These are phyloP conservation scores for Archocentrus centrarchus DNA, from an alignment of 2,113 vertebrate genomes.

Conservation along the genomic window DNA sequence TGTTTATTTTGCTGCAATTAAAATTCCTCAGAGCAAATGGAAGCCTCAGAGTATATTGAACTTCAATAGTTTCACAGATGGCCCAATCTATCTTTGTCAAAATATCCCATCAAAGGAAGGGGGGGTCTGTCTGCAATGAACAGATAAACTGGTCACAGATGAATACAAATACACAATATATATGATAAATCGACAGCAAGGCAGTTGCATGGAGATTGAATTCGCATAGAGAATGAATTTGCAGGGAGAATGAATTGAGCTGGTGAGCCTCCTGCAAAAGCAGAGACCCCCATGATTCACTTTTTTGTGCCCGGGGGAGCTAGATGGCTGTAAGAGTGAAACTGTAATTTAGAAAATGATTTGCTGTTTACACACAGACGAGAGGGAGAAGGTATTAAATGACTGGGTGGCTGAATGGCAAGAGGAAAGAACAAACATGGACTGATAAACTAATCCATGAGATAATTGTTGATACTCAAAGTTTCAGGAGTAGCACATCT, in stretches of 20 bases:
- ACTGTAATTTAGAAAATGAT: conserved; percentile 65
- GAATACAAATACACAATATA: conserved; percentile 77
- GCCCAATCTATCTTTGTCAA: conserved; percentile 76
- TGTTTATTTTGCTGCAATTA: conserved; percentile 72
- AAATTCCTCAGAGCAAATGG: conserved; percentile 73
- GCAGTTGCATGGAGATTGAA: conserved; percentile 66
- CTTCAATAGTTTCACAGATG: conserved; percentile 76
- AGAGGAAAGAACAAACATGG: neutral
- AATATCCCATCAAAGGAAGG: conserved; percentile 60
- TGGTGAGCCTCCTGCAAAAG: conserved; percentile 40
- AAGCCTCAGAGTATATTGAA: conserved; percentile 73
- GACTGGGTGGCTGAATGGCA: conserved; percentile 14
- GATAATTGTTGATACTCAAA: conserved; percentile 6
- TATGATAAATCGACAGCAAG: conserved; percentile 63
- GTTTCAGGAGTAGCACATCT: neutral
- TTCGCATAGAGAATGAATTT: conserved; percentile 59
- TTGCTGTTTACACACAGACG: conserved; percentile 48
- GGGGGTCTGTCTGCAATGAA: conserved; percentile 59
- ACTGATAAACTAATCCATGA: conserved; percentile 23
- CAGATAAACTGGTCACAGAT: conserved; percentile 76
- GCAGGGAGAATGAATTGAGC: conserved; percentile 52
- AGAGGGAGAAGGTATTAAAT: conserved; percentile 11
- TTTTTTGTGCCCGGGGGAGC: conserved; percentile 44
- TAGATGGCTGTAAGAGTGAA: conserved; percentile 21
- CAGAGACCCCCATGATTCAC: conserved; percentile 56